Base-by-base conservation (phyloP, 2,888 invertebrate species). In the Tetramorium bicarinatum region DNA sequence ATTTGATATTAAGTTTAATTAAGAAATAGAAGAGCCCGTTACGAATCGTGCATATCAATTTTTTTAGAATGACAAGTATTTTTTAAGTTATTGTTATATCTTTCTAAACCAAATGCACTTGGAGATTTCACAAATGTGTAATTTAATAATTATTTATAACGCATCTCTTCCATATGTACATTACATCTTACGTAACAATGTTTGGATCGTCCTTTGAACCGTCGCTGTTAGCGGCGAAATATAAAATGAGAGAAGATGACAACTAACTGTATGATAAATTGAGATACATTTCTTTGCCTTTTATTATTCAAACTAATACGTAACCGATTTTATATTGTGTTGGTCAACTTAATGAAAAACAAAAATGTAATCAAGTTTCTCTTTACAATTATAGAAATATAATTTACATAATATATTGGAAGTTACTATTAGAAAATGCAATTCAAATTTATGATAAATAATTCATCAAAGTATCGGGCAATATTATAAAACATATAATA, bases 161-260 rank as follows among this genome's bases (percentile, higher is more conserved):
- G 15, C 6, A 21, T 38, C 38, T 62, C 34, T 75, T n/a, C 0
- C 8, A 59, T 18, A 41, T 25, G 29, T 29, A 25, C 3, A 29
- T 74, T 41, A 21, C 3, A 18, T 18, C 44, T 88, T 86, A 38
- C 59, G 34, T 76, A 87, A 88, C 49, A 85, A 47, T 18, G 21
- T 61, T 81, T 67, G 56, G 29, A 34, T 34, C 4, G 29, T 34
- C 67, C 71, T 75, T 47, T 38, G 59, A 69, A 44, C 44, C 62
- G n/a, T 61, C 21, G 59, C 79, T 41, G 84, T 77, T 67, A 82
- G 82, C 84, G 86, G 86, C 82, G 81, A 87, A 86, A 87, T 83
- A 87, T 85, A 85, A 79, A 83, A 86, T 85, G 80, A 86, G 89
- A 91, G 90, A 91, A 91, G 90, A 85, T 75, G 77, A 47, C 47